Evolutionary conservation across 2,797 vertebrate genomes (phyloP).

Genomic region (Clamator glandarius): DNA sequence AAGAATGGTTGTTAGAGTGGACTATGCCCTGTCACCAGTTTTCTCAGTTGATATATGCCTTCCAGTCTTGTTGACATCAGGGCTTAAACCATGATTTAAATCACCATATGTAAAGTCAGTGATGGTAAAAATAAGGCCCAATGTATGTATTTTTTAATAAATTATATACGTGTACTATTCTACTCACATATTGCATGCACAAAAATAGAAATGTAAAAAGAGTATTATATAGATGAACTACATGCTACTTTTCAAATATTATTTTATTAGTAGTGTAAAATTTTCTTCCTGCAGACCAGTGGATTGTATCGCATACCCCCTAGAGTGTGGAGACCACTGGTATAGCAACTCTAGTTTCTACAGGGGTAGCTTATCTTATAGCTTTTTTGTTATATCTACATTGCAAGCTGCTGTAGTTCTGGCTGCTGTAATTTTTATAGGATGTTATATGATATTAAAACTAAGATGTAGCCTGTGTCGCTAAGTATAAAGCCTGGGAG

Average conservation of each 20-base stretch:
- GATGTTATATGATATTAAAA: background rate
- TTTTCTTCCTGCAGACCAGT: background rate
- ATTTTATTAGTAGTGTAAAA: background rate
- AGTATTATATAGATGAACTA: background rate
- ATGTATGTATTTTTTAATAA: background rate
- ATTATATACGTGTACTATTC: background rate
- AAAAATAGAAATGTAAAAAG: background rate
- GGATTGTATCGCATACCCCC: background rate
- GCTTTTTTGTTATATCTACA: background rate
- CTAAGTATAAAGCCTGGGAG: background rate
- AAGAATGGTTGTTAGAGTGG: background rate
- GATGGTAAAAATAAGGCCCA: background rate
- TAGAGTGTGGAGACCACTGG: rapidly evolving
- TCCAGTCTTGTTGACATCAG: background rate
- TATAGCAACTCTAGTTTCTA: background rate
- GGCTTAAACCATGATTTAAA: background rate
- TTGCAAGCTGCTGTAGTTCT: background rate
- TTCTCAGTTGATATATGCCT: background rate
- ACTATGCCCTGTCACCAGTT: background rate
- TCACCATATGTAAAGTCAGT: background rate
- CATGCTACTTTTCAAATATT: background rate
- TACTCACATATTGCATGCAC: background rate
- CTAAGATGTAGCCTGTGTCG: background rate
- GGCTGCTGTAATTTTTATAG: background rate
- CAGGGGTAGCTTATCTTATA: background rate